A percentile compares a stretch with the other conserved stretches of the same genome.
Conservation (phyloP, 2,888 invertebrate genomes). For the Drosophila fulvimacula region DNA sequence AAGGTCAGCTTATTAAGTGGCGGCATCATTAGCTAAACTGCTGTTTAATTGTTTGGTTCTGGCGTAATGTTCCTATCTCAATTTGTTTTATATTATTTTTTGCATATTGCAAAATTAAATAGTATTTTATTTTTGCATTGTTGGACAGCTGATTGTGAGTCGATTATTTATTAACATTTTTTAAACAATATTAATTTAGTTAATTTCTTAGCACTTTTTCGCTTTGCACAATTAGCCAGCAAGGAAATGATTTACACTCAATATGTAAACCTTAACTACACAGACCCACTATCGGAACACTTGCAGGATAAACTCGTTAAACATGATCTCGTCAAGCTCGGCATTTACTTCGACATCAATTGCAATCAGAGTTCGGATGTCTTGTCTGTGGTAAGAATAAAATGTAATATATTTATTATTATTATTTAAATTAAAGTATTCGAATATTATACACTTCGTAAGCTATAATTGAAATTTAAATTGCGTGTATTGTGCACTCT, state of each 20-base stretch:
- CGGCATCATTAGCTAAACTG: conserved; percentile 12
- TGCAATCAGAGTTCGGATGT: conserved; percentile 65
- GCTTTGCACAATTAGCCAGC: conserved; percentile 38
- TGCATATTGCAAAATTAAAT: conserved; percentile 48
- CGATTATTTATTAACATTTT: not conserved
- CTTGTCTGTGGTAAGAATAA: conserved; percentile 52
- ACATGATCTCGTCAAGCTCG: conserved; percentile 57
- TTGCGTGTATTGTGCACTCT: too few relatives aligned
- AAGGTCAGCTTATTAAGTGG: conserved; percentile 14
- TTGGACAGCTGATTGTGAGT: conserved; percentile 44
- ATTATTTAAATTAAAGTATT: not conserved
- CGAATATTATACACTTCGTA: too few relatives aligned
- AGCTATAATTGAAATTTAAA: too few relatives aligned
- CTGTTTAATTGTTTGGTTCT: conserved; percentile 36
- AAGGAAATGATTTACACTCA: conserved; percentile 41
- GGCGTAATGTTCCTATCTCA: conserved; percentile 33
- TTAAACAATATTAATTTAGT: not conserved
- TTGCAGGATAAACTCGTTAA: conserved; percentile 46
- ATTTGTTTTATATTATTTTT: conserved; percentile 66
- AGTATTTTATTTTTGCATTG: conserved; percentile 44
- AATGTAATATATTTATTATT: not conserved
- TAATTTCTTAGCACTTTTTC: conserved; percentile 58
- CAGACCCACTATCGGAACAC: not conserved
- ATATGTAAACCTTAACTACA: conserved; percentile 45
- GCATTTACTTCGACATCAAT: conserved; percentile 74